Evolutionary conservation across 2,797 vertebrate species (phyloP), one percentile per base, ranked within the genome.

Genomic region (Sciurus vulgaris): DNA sequence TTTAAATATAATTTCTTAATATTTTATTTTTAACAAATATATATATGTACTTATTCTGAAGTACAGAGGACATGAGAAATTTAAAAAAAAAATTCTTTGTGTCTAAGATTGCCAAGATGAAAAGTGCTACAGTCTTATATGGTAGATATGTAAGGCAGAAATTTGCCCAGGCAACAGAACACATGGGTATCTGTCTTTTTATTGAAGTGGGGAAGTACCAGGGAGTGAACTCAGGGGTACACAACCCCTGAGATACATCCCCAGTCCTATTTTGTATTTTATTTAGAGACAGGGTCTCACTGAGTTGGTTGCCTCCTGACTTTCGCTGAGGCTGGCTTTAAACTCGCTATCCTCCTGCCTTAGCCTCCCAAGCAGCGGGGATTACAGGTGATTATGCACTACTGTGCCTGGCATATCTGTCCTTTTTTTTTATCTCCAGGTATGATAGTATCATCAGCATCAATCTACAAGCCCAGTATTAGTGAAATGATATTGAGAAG

Each of bases 1-100:
- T 85, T 84, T 49, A n/a, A 95, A 82, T 59, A 70, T 38, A 7
- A 26, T 88, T 9, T 44, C 54, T 70, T 63, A 61, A n/a, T 70
- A 47, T 70, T 61, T 67, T 86, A 72, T 67, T 84, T 67, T 92
- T 41, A 74, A 30, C 24, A 77, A 59, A 89, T 26, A 33, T 33
- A 22, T 54, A 54, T 54, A 17, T 54, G 18, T 13, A 7, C 12
- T 22, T 49, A 10, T 59, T 86, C 24, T 92, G 18, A 89, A 86
- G 13, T 65, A 78, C 6, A 61, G 9, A 78, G 18, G 17, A 51
- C 12, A 54, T 79, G 22, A 61, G 20, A 86, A 61, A 54, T 33
- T 70, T 89, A 81, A n/a, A 85, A 59, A 20, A 44, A 44, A 44
- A 38, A 38, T 3, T 51, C 22, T 38, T 17, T 11, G 76, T 74